A percentile compares a stretch with the other conserved stretches of the same genome.
phyloP scores from a whole-genome alignment of 2,797 vertebrate genomes.

The Bovichtus diacanthus region DNA sequence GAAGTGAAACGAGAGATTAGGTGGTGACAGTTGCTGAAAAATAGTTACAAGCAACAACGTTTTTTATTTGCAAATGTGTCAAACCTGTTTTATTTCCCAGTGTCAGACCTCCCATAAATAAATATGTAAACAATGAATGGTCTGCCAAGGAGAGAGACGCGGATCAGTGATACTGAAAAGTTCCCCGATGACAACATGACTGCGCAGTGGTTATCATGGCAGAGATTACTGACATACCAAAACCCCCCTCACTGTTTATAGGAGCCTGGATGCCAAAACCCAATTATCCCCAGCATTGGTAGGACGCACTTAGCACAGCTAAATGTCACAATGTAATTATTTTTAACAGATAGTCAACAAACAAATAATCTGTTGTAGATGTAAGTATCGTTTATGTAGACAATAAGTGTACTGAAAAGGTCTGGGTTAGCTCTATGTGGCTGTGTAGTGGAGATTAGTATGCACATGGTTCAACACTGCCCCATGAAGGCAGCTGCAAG shows the following conservation, averaged over 20 bases:
- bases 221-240: slow-evolving; percentile 43
- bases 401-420: background rate
- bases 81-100: slow-evolving; percentile 41
- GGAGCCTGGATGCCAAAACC: slow-evolving; percentile 38
- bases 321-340: slow-evolving; percentile 30
- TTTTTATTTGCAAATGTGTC: slow-evolving; percentile 29
- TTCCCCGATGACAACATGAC: slow-evolving; percentile 49
- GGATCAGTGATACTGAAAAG: slow-evolving; percentile 34
- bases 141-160: slow-evolving; percentile 42
- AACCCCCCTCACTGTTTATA: slow-evolving; percentile 34
- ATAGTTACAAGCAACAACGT: slow-evolving; percentile 3
- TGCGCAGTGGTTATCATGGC: slow-evolving; percentile 32
- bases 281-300: slow-evolving; percentile 26
- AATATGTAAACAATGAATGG: slow-evolving; percentile 48
- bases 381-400: slow-evolving; percentile 23
- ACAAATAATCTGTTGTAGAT: slow-evolving; percentile 33
- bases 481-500: background rate
- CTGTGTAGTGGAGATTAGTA: background rate
- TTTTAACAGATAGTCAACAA: slow-evolving; percentile 33
- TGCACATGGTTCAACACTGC: slow-evolving; percentile 8
- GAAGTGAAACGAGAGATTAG: slow-evolving; percentile 1
- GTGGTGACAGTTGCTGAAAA: slow-evolving; percentile 32
- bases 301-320: slow-evolving; percentile 21
- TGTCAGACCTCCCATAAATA: slow-evolving; percentile 46
- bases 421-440: background rate